phyloP scores from a whole-genome alignment of 2,113 vertebrate species.

The Trichechus manatus region DNA sequence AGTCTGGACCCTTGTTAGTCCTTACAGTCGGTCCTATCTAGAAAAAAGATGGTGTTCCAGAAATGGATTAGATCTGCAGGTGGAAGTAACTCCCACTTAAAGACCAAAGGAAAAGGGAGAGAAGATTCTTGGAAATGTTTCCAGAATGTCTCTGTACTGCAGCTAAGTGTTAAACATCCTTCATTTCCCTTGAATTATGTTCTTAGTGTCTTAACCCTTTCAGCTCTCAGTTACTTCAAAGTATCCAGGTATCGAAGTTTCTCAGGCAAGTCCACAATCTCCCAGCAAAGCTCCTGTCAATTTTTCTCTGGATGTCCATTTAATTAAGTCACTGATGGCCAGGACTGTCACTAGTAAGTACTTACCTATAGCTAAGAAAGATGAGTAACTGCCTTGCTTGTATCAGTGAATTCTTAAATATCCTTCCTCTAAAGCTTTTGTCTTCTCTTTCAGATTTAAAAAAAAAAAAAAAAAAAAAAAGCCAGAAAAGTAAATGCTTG shows the following conservation, averaged over 20 bases:
- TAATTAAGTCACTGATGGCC: not conserved
- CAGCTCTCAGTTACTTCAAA: not conserved
- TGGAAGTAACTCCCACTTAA: not conserved
- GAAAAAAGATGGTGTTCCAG: not conserved
- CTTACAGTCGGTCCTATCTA: not conserved
- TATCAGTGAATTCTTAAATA: conserved; percentile 46
- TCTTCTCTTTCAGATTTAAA: conserved; percentile 50
- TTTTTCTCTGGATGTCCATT: not conserved
- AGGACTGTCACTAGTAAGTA: not conserved
- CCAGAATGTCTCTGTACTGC: not conserved
- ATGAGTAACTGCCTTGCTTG: conserved; percentile 49
- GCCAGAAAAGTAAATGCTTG: not conserved
- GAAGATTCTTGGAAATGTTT: not conserved
- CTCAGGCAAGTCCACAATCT: not conserved
- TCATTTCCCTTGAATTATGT: not conserved
- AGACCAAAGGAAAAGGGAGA: not conserved
- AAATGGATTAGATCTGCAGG: not conserved
- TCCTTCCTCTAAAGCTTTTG: conserved; percentile 11
- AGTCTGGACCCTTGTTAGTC: not conserved
- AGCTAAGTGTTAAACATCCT: not conserved
- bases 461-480: not conserved
- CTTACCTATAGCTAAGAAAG: not conserved
- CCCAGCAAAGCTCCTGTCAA: not conserved
- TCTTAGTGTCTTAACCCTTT: not conserved
- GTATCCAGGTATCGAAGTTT: not conserved